Conservation (phyloP, 2,797 vertebrate species). For the Salarias fasciatus region DNA sequence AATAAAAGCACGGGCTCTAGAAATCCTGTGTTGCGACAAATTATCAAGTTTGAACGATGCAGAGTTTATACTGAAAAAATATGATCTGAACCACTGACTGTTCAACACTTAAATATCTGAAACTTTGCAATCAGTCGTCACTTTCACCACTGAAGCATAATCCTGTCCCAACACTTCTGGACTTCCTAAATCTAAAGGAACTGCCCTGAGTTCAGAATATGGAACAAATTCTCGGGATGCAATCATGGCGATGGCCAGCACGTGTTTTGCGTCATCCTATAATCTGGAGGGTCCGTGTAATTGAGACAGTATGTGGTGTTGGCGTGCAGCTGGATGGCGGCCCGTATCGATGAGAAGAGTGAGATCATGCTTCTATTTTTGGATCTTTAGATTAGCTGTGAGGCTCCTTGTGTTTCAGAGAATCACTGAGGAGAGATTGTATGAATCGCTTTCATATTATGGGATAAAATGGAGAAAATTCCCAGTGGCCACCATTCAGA, state of each 20-base stretch:
- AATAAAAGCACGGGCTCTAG: too few relatives aligned
- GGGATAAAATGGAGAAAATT: too few relatives aligned
- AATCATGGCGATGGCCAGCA: slow-evolving; percentile 47
- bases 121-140: slow-evolving; percentile 7
- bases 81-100: background rate
- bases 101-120: background rate
- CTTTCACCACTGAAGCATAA: slow-evolving; percentile 12
- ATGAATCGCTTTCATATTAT: too few relatives aligned
- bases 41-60: too few relatives aligned
- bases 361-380: slow-evolving; percentile 69
- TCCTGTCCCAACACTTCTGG: slow-evolving; percentile 20
- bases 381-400: slow-evolving; percentile 47
- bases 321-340: slow-evolving; percentile 47
- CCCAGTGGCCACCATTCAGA: background rate
- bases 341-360: slow-evolving; percentile 61
- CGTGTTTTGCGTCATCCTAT: slow-evolving; percentile 68
- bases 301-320: slow-evolving; percentile 66
- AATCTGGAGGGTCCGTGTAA: slow-evolving; percentile 64
- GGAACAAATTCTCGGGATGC: slow-evolving; percentile 28
- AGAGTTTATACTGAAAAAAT: slow-evolving; percentile 9
- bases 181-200: slow-evolving; percentile 21
- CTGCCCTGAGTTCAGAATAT: background rate
- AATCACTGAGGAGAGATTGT: too few relatives aligned
- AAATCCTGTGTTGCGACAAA: too few relatives aligned
- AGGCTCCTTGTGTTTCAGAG: background rate